A percentile compares a stretch with the other conserved stretches of the same genome.
Evolutionary conservation across 1,140 invertebrate species (phyloP).

Genomic region (Pseudomyrmex concolor): DNA sequence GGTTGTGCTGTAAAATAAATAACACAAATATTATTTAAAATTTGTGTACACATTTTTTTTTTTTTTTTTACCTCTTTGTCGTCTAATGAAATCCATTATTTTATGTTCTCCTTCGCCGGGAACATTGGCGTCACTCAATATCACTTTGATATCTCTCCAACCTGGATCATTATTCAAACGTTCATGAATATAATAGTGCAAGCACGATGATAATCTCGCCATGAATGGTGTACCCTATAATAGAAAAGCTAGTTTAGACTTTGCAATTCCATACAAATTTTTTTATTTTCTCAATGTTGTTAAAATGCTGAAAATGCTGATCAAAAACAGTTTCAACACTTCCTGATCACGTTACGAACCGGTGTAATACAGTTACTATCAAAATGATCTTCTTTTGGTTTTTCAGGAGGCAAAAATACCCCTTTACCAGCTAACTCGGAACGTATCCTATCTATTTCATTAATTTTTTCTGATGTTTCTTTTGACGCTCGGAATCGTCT

Average conservation of each 20-base stretch:
- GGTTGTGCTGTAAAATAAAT: slow-evolving; percentile 90
- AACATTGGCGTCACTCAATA: slow-evolving; percentile 99
- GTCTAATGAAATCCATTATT: slow-evolving; percentile 99
- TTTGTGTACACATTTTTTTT: slow-evolving; percentile 19
- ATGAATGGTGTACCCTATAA: slow-evolving; percentile 97
- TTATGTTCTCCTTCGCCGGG: slow-evolving; percentile 99
- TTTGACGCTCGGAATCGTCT: slow-evolving; percentile 98
- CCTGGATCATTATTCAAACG: slow-evolving; percentile 97
- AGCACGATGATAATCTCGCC: slow-evolving; percentile 96
- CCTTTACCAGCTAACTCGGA: slow-evolving; percentile 92
- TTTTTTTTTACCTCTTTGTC: slow-evolving; percentile 90
- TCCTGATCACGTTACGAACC: slow-evolving; percentile 79
- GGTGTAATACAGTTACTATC: slow-evolving; percentile 99
- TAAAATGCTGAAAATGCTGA: no score
- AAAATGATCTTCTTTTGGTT: slow-evolving; percentile 96
- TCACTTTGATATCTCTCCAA: slow-evolving; percentile 97
- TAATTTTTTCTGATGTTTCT: slow-evolving; percentile 95
- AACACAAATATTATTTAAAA: not conserved
- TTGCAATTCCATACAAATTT: not conserved
- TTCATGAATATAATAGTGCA: slow-evolving; percentile 98
- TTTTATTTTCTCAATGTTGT: not conserved
- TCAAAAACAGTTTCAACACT: no score
- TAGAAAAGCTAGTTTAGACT: slow-evolving; percentile 60
- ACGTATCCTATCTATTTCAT: slow-evolving; percentile 92
- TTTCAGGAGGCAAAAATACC: slow-evolving; percentile 93